phyloP scores from a whole-genome alignment of 2,113 vertebrate genomes.

The Seriola rivoliana region DNA sequence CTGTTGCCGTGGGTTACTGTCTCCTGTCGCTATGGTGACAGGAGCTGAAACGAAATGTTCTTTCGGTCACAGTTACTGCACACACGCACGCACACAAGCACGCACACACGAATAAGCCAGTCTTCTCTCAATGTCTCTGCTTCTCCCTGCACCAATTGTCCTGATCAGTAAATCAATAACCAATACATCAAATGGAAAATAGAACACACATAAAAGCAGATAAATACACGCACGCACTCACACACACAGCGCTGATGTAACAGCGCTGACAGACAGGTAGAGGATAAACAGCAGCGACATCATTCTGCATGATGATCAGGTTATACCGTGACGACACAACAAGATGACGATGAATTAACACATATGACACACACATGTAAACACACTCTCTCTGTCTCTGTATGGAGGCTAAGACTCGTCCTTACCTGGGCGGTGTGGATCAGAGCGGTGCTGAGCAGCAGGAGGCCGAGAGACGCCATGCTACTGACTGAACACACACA shows the following conservation, averaged over 20 bases:
- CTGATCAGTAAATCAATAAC: not conserved
- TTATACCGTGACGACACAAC: constrained; percentile 23
- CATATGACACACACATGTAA: not conserved
- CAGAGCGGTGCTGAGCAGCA: constrained; percentile 70
- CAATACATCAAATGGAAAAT: not conserved
- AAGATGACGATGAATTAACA: not conserved
- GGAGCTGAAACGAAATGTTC: constrained; percentile 36
- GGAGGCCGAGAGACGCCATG: constrained; percentile 72
- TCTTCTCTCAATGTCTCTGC: not conserved
- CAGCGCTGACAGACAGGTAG: not conserved
- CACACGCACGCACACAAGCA: not conserved
- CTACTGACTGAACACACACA: constrained; percentile 43
- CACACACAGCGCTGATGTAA: constrained; percentile 25
- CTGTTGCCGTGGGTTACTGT: constrained; percentile 63
- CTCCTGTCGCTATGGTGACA: constrained; percentile 66
- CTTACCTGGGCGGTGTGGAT: constrained; percentile 71
- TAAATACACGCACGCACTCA: not conserved
- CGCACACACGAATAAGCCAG: not conserved
- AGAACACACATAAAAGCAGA: not conserved
- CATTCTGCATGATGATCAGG: not conserved
- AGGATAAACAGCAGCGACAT: constrained; percentile 27
- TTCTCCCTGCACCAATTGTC: not conserved
- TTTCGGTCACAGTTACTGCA: not conserved
- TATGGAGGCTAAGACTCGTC: not conserved
- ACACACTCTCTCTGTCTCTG: not conserved